phyloP scores from a whole-genome alignment of 2,888 invertebrate species.

The Hypsopygia costalis region DNA sequence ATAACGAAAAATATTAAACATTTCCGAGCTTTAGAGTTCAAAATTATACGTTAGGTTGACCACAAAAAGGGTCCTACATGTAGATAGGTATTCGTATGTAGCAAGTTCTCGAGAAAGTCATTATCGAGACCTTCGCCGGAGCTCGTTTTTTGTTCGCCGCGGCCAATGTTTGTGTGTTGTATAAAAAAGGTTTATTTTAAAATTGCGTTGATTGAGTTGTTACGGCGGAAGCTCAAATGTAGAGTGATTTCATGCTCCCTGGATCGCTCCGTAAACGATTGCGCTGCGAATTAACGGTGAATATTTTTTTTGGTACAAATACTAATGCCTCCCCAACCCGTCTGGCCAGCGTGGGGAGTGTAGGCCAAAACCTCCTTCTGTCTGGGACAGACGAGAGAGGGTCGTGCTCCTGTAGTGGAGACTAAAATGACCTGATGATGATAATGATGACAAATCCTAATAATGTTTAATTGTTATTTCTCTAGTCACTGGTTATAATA shows the following conservation, averaged over 20 bases:
- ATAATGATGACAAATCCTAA: too few species aligned
- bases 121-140: slow-evolving; percentile 58
- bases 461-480: too few species aligned
- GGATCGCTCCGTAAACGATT: slow-evolving; percentile 40
- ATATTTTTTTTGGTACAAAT: too few species aligned
- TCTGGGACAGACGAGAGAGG: too few species aligned
- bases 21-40: slow-evolving; percentile 8
- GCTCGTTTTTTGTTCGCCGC: slow-evolving; percentile 53
- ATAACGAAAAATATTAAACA: background rate
- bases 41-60: slow-evolving; percentile 12
- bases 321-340: too few species aligned
- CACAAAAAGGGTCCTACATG: slow-evolving; percentile 15
- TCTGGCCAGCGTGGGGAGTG: too few species aligned
- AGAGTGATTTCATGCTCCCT: slow-evolving; percentile 49
- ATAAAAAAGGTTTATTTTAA: slow-evolving; percentile 66
- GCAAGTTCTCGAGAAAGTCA: slow-evolving; percentile 64
- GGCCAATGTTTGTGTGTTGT: slow-evolving; percentile 45
- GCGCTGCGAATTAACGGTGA: slow-evolving; percentile 19
- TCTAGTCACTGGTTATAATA: too few species aligned
- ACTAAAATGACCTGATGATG: too few species aligned
- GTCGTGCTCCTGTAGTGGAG: too few species aligned
- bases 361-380: too few species aligned
- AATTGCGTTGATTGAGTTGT: slow-evolving; percentile 76
- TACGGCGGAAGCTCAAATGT: slow-evolving; percentile 44
- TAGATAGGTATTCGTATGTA: slow-evolving; percentile 21